Evolutionary conservation across 2,888 invertebrate genomes (phyloP), one percentile per base, ranked within the genome.

Genomic region (Amphipyra tragopoginis): DNA sequence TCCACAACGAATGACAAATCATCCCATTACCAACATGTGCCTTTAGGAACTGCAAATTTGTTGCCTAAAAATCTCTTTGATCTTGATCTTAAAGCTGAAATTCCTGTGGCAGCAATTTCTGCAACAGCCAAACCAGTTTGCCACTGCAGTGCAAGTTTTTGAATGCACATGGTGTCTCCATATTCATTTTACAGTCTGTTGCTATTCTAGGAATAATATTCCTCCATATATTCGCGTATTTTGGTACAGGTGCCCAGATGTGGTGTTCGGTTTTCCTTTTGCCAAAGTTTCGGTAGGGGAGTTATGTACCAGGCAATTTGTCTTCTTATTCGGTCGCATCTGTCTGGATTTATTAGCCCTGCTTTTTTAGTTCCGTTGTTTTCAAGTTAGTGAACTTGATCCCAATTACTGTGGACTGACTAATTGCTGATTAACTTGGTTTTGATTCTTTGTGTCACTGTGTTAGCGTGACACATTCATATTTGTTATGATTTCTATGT

Each of bases 201-300:
- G 93, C 94, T 93, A 93, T 94, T 94, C 94, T 93, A 93, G 93
- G 94, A 94, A 94, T 89, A 87, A 89, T 92, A 90, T 92, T 90
- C 88, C 85, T 83, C 85, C 88, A 90, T 92, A 89, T 91, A 87
- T 86, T 83, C 75, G 86, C 82, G 85, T 93, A 93, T 93, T 93
- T 93, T 83, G 82, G 91, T 86, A 81, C 93, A 94, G 94, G 93
- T 93, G 93, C 85, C 92, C 94, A 94, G 93, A 94, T 94, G 94
- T 93, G 73, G 66, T 72, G 75, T 77, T 77, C 80, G 75, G 66
- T 82, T 84, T 82, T 75, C 82, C 78, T 92, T 92, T 93, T 92
- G 91, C 86, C 80, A 65, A 84, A 83, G 80, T 82, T 85, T 83
- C 76, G 82, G 75, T 81, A 75, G 75, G 80, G 86, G 81, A 79